Evolutionary conservation across 2,113 vertebrate species (phyloP), one percentile per base, ranked within the genome.

Genomic region (Ptyas mucosa): DNA sequence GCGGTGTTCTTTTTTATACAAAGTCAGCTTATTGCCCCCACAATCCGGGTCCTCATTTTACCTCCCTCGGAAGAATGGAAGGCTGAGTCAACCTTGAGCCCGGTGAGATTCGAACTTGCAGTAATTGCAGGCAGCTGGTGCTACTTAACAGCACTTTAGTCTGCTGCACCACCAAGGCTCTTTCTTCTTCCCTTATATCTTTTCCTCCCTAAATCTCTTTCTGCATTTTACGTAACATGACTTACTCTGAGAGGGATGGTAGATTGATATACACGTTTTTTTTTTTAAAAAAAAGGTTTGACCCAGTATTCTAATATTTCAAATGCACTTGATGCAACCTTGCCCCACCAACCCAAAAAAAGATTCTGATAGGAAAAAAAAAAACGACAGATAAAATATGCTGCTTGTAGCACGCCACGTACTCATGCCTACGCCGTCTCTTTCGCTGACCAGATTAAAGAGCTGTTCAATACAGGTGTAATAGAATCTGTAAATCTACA

Each of bases 401-500:
- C 96, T 97, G 97, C 89, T 94, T 96, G 92, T 96, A 97, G 97
- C 97, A 96, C 94, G 3, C 23, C 23, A 24, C 21, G 5, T n/a
- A 64, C 1, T 7, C 2, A 2, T 34, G 5, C 43, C 18, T 1
- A 8, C 3, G 3, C 11, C n/a, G 3, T 39, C 24, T 43, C 26
- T 54, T 96, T 92, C 95, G 94, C 96, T 90, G 93, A 94, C 91
- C 94, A 96, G 97, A 97, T 97, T 96, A 97, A 98, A 98, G 96
- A 97, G 94, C 95, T 97, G 96, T 96, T 98, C 97, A 97, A 97
- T 97, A 97, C 94, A 97, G 96, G 93, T 94, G 96, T 98, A 98
- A 98, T 97, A 97, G 97, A 98, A 98, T 96, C 97, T 97, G 96
- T 98, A 98, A 98, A 98, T 98, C 97, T 97, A 92, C 94, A 89